Conservation (phyloP, 2,888 invertebrate species). For the Asteroscopus sphinx region DNA sequence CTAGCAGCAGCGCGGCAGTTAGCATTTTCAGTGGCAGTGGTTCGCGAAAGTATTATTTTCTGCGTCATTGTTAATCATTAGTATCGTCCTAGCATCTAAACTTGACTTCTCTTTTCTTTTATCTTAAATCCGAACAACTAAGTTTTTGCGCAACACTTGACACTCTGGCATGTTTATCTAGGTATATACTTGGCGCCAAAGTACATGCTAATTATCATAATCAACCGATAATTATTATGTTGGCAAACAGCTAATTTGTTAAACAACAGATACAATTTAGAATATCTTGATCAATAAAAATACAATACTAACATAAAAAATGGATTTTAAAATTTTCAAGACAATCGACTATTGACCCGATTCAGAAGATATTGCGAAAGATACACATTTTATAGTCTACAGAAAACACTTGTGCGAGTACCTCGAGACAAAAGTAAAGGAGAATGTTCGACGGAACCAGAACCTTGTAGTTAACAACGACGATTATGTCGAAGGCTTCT, state of each 20-base stretch:
- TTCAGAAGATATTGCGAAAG: conserved; percentile 45
- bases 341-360: conserved; percentile 52
- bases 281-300: neutral
- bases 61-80: too few species aligned
- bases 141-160: too few species aligned
- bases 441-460: conserved; percentile 46
- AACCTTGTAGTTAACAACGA: conserved; percentile 56
- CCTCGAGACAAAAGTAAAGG: conserved; percentile 47
- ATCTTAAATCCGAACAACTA: too few species aligned
- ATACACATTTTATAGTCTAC: conserved; percentile 13
- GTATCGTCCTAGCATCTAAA: too few species aligned
- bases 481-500: conserved; percentile 43
- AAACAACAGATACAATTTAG: neutral
- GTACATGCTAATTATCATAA: too few species aligned
- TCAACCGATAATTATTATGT: neutral
- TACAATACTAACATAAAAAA: conserved; percentile 16
- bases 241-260: neutral
- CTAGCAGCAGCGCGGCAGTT: neutral
- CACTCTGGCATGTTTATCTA: too few species aligned
- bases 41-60: too few species aligned
- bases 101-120: too few species aligned
- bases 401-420: conserved; percentile 17
- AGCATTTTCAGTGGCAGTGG: too few species aligned
- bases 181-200: too few species aligned
- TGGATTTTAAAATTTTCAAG: conserved; percentile 23